Base-by-base conservation (phyloP, 2,888 invertebrate genomes). In the Latrodectus hesperus region DNA sequence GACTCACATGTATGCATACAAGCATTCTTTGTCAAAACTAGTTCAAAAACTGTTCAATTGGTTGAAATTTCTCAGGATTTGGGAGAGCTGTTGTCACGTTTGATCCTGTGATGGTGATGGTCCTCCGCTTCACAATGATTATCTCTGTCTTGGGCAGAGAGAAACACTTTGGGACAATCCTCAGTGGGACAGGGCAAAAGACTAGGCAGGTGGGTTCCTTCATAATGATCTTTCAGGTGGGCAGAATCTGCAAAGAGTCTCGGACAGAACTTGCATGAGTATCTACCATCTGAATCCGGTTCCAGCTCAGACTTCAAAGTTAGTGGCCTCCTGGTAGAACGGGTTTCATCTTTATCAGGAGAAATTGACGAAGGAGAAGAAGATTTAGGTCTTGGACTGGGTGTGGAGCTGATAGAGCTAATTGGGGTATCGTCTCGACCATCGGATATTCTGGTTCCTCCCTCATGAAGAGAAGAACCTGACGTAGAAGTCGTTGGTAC, bases 141-240 rank as follows among this genome's bases (percentile, higher is more conserved):
- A 52, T 88, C 88, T 38, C 84, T 68, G 60, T 88, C 88, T 16
- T 74, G 12, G 17, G 83, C 82, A 11, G 88, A 77, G n/a, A 88
- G 75, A 64, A 88, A 88, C n/a, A 84, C 88, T 71, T 88, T 88
- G 22, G 76, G 83, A 55, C 88, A 88, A 16, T 84, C 88, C 5
- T 88, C 88, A 11, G 65, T 67, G 51, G 88, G 83, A 70, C 88
- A 88, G 5, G 84, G 84, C 52, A 88, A 51, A 9, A 88, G 79
- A 80, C 84, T 88, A 17, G 83, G 88, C 22, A 88, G 26, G n/a
- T 88, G 88, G 51, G 88, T 88, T 11, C 84, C 88, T 92, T 96
- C 95, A 93, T 95, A 95, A 92, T 96, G 96, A 90, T 95, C 94
- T 92, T 95, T 95, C 89, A 96, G 93, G 78, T 94, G 93, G 49